Base-by-base conservation (phyloP, 2,113 vertebrate genomes). In the Mus musculus region DNA sequence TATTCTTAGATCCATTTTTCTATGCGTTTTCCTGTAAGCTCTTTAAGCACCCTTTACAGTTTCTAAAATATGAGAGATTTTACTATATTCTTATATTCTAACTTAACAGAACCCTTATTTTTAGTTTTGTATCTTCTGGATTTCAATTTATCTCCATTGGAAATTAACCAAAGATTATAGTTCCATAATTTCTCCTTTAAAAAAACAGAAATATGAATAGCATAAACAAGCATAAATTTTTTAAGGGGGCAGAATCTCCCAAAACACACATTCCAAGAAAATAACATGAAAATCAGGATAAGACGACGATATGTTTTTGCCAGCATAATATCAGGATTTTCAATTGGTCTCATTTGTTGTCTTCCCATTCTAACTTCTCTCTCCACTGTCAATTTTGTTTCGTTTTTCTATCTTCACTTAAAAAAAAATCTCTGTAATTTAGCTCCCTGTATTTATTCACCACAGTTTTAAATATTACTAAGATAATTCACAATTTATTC, bases 1-100 rank as follows among this genome's bases (percentile, higher is more conserved):
- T 17, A 9, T 42, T 5, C 10, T 4, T 76, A 1, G 19, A 17
- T 69, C 11, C 7, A 0, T 5, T 8, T 33, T 9, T 9, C 9
- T 88, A 42, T 84, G 39, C 0, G 12, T 14, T 75, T 19, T 42
- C 13, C 17, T 61, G 0, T 90, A 24, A 20, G 26, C 39, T 39
- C 26, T 46, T 46, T 4, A 65, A n/a, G 33, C 11, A 59, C 3
- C 10, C 19, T 78, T 72, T 4, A 30, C 3, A 1, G 56, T 77
- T 13, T 87, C 14, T 20, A 52, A 7, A 14, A 16, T 78, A 73
- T 3, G 13, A 92, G 39, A 12, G 3, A 81, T 10, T 42, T 42
- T 42, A 42, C 42, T 42, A 42, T 42, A 42, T 42, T 84, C 52
- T 7, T 72, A 54, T 20, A 72, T 91, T 12, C 61, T 93, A 49